Conservation (phyloP, 2,797 vertebrate genomes). For the Melanotaenia maccullochi region DNA sequence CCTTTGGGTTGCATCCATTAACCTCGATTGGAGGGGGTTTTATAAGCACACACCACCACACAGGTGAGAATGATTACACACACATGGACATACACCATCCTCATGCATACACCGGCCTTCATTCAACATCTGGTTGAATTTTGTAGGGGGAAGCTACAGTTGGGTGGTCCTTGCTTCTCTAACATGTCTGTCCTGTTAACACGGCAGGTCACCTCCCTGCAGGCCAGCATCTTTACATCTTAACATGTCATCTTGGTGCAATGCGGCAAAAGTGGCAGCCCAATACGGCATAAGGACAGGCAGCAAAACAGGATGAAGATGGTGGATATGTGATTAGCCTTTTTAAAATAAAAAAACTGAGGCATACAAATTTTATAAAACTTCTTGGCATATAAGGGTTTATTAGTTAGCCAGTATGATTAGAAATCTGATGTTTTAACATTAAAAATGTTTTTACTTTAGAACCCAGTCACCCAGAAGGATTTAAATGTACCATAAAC, state of each 20-base stretch:
- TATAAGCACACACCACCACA: slow-evolving; percentile 31
- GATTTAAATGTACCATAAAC: too few species aligned
- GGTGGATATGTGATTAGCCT: background rate
- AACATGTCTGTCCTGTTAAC: slow-evolving; percentile 79
- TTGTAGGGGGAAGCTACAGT: slow-evolving; percentile 75
- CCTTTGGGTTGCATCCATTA: slow-evolving; percentile 62
- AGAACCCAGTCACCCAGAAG: too few species aligned
- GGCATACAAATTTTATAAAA: too few species aligned
- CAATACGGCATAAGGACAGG: background rate
- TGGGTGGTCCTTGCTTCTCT: slow-evolving; percentile 80
- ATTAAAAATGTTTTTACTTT: too few species aligned
- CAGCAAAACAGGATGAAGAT: background rate
- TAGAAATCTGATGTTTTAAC: too few species aligned
- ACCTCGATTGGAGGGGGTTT: slow-evolving; percentile 61
- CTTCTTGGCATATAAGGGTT: too few species aligned
- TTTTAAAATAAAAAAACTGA: background rate
- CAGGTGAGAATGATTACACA: slow-evolving; percentile 84
- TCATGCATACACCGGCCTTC: slow-evolving; percentile 72
- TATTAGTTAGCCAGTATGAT: too few species aligned
- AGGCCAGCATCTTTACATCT: slow-evolving; percentile 39
- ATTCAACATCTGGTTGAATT: slow-evolving; percentile 85
- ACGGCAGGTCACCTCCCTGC: slow-evolving; percentile 53
- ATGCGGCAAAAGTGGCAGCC: background rate
- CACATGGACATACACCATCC: slow-evolving; percentile 52
- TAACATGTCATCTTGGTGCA: slow-evolving; percentile 29